Percentiles rank a stretch among this genome's conserved stretches.
These are phyloP conservation scores for Melanerpes formicivorus DNA, from an alignment of 2,113 vertebrate genomes.

Conservation along the genomic window DNA sequence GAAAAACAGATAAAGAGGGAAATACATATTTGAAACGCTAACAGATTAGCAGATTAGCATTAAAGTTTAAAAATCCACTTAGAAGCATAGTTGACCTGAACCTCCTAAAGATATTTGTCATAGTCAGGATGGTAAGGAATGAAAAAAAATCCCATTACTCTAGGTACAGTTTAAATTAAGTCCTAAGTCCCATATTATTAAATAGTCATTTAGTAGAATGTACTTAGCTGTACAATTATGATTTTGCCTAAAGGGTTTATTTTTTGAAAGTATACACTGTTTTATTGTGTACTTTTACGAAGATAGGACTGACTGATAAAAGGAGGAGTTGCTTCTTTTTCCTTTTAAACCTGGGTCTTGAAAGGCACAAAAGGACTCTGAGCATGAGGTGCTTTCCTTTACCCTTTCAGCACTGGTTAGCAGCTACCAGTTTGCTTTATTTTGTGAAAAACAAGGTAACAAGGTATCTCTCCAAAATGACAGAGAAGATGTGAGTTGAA, in stretches of 20 bases:
- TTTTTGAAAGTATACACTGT: not conserved
- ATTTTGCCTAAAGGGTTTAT: not conserved
- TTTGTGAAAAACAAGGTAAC: not conserved
- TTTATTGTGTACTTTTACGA: not conserved
- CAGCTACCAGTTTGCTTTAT: not conserved
- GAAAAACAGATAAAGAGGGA: not conserved
- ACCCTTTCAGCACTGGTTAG: not conserved
- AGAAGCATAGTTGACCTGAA: not conserved
- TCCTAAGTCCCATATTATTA: not conserved
- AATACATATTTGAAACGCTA: not conserved
- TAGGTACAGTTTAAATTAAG: not conserved
- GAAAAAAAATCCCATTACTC: not conserved
- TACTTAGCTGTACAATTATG: not conserved
- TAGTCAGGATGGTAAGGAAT: not conserved
- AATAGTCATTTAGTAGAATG: not conserved
- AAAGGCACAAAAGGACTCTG: not conserved
- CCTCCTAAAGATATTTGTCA: not conserved
- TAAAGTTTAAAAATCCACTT: not conserved
- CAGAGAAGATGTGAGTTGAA: not conserved
- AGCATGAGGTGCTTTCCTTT: not conserved
- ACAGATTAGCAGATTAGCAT: not conserved
- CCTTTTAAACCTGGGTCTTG: not conserved
- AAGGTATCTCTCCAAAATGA: accelerated
- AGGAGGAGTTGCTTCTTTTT: not conserved
- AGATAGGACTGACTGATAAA: not conserved